Conservation (phyloP, 1,140 invertebrate species). For the Pinna nobilis region DNA sequence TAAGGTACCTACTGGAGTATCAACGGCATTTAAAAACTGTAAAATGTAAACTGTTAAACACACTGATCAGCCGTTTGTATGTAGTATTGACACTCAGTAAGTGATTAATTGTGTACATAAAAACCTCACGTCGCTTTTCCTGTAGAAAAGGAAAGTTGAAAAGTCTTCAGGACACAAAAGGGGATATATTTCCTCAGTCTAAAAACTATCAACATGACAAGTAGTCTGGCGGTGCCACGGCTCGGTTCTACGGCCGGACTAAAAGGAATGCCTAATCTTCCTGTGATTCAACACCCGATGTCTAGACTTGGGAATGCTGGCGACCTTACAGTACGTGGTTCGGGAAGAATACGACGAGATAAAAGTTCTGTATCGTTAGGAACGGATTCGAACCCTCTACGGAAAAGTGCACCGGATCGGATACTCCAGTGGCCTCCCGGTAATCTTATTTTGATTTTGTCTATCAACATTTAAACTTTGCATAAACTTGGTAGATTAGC, state of each 20-base stretch:
- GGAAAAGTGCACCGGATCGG: constrained; percentile 32
- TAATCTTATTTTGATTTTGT: constrained; percentile 7
- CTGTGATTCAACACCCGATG: constrained; percentile 39
- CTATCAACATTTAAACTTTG: not conserved
- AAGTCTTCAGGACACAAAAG: too few species aligned
- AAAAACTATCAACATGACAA: too few species aligned
- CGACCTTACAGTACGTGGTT: constrained; percentile 33
- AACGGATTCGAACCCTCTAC: not conserved
- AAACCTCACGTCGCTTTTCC: too few species aligned
- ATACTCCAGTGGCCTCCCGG: constrained; percentile 42
- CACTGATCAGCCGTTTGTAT: not conserved
- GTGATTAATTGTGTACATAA: too few species aligned
- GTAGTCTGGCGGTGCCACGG: constrained; percentile 39
- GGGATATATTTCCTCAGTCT: too few species aligned
- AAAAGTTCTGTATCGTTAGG: not conserved
- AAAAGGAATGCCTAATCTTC: constrained; percentile 16
- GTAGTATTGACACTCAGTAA: not conserved
- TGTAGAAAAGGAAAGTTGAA: too few species aligned
- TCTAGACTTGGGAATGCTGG: constrained; percentile 19
- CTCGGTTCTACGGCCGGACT: constrained; percentile 2
- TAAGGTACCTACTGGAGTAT: not conserved
- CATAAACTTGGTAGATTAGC: too few species aligned
- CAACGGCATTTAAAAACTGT: not conserved
- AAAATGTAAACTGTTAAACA: not conserved
- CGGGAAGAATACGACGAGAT: constrained; percentile 1